A percentile compares a stretch with the other conserved stretches of the same genome.
Conservation (phyloP, 2,888 invertebrate genomes). For the Actias luna region DNA sequence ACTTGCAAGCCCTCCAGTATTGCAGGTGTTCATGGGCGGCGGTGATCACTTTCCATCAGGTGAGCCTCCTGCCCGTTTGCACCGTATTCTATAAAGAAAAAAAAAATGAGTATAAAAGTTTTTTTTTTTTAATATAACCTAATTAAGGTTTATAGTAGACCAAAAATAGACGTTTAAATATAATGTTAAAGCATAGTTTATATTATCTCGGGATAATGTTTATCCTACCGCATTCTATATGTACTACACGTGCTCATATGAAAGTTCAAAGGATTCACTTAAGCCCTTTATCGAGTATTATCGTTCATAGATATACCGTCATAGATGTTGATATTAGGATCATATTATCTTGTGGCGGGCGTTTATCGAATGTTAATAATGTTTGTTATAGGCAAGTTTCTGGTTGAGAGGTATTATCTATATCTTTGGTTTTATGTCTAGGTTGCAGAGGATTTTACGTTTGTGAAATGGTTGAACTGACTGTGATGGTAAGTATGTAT, state of each 20-base stretch:
- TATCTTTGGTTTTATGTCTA: not conserved
- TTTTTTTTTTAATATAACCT: no score
- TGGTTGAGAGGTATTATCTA: not conserved
- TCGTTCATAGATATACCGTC: not conserved
- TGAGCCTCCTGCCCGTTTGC: no score
- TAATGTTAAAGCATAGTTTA: no score
- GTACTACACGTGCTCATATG: slow-evolving; percentile 2
- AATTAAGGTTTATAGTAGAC: no score
- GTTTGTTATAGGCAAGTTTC: not conserved
- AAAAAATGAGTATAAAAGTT: no score
- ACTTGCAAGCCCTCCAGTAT: no score
- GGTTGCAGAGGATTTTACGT: not conserved
- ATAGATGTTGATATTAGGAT: slow-evolving; percentile 2
- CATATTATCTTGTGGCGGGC: not conserved
- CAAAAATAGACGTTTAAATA: no score
- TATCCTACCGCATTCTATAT: not conserved
- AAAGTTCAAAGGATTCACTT: slow-evolving; percentile 6
- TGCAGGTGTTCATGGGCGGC: no score
- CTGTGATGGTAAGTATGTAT: not conserved
- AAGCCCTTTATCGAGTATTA: slow-evolving; percentile 5
- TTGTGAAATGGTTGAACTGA: not conserved
- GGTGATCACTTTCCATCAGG: no score
- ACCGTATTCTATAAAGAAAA: no score
- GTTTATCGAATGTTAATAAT: not conserved
- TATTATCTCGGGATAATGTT: no score